phyloP scores from a whole-genome alignment of 2,113 vertebrate genomes.

The Chaetodon auriga region DNA sequence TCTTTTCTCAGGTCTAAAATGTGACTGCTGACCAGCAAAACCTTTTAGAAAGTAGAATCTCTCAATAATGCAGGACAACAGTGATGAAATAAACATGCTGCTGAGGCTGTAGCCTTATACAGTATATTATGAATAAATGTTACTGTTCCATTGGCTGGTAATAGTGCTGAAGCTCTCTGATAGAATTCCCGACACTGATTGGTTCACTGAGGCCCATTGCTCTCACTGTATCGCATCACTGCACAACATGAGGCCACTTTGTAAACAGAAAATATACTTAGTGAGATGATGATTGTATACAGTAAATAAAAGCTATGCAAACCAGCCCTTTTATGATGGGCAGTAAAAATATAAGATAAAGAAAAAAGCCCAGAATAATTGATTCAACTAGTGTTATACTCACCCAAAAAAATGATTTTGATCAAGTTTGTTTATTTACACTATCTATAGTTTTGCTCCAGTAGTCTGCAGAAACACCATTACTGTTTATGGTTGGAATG shows the following conservation, averaged over 20 bases:
- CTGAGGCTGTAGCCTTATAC: background rate
- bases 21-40: background rate
- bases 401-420: background rate
- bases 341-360: slow-evolving; percentile 2
- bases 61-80: background rate
- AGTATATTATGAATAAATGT: background rate
- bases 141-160: slow-evolving; percentile 6
- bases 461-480: background rate
- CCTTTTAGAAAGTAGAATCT: background rate
- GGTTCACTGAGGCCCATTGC: slow-evolving; percentile 4
- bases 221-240: slow-evolving; percentile 29
- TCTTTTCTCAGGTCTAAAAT: background rate
- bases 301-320: background rate
- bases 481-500: background rate
- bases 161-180: slow-evolving; percentile 14
- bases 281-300: background rate
- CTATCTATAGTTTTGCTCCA: background rate
- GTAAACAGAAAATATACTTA: slow-evolving; percentile 25
- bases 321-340: slow-evolving; percentile 3
- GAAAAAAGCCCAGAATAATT: background rate
- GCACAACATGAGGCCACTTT: background rate
- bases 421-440: background rate
- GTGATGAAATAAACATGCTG: slow-evolving; percentile 19
- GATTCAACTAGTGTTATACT: background rate
- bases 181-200: background rate